Conservation (phyloP, 2,113 vertebrate genomes). For the Pardalotus punctatus region DNA sequence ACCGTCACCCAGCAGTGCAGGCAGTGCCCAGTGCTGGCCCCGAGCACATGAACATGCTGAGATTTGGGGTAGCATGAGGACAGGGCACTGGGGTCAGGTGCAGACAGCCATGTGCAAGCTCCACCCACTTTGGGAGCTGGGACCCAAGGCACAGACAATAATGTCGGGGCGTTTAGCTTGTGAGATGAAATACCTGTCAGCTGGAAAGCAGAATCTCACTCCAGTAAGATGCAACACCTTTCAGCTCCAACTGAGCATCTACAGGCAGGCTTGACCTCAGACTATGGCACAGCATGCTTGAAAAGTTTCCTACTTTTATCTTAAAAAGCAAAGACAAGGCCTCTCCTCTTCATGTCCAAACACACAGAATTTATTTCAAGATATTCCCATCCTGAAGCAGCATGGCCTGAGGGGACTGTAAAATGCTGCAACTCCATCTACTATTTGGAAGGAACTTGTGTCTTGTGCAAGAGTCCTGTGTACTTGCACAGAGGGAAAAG, state of each 20-base stretch:
- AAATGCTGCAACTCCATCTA: background rate
- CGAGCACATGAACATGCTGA: rapidly evolving
- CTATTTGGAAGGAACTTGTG: background rate
- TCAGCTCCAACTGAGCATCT: background rate
- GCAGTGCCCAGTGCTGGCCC: rapidly evolving
- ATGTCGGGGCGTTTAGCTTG: background rate
- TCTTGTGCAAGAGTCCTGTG: background rate
- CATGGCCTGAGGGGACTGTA: background rate
- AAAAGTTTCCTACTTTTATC: background rate
- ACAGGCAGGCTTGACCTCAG: background rate
- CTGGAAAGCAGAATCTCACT: background rate
- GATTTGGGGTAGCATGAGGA: background rate
- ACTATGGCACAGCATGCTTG: background rate
- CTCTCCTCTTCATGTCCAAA: background rate
- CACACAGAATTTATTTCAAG: background rate
- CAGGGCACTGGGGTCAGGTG: background rate
- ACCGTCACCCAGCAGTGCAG: rapidly evolving
- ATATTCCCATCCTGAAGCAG: background rate
- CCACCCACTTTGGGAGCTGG: background rate
- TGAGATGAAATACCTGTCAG: background rate
- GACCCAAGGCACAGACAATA: background rate
- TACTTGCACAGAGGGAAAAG: background rate
- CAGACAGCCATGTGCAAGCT: background rate
- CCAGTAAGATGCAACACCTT: background rate
- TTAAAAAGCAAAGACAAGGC: background rate